Evolutionary conservation across 2,797 vertebrate genomes (phyloP), one percentile per base, ranked within the genome.

Genomic region (Neosalanx taihuensis): DNA sequence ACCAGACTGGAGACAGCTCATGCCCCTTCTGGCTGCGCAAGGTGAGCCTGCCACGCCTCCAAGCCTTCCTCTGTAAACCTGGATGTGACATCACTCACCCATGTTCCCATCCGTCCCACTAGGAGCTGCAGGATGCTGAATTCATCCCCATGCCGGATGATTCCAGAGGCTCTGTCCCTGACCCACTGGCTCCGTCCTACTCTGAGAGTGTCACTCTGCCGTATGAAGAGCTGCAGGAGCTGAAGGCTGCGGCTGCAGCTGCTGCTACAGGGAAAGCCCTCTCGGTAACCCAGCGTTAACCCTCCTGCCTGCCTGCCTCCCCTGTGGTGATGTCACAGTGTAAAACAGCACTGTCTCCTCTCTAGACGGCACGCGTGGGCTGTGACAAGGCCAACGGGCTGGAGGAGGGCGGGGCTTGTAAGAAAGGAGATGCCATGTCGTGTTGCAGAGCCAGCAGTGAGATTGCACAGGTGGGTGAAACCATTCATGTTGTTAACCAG

Each of bases 41-140:
- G 96, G 98, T 98, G 89, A 80, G 78, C 67, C 73, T n/a, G 41
- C 30, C 1, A 1, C 18, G 1, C 68, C 73, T 53, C 23, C 30
- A 67, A n/a, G 1, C 4, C 9, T 1, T 31, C 18, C 30, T 53
- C 13, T 57, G 49, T 33, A 30, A 4, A 56, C 1, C 51, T 17
- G 4, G 18, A 18, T 53, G 13, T 15, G 5, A n/a, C 49, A 3
- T 56, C 51, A 6, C 18, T 61, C 9, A 0, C 58, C 35, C 31
- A 4, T 37, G 72, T 23, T 61, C 29, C 63, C 10, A 12, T 76
- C 77, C 17, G 72, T 71, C 78, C n/a, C 57, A 82, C 70, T 84
- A 99, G 97, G 98, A 99, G 88, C 92, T 99, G 37, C 95, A 95
- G 81, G 94, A 99, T 1, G 97, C 97, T 5, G 98, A 99, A 84